These are phyloP conservation scores for Kryptolebias marmoratus DNA, from an alignment of 2,113 vertebrate genomes.

Conservation along the genomic window DNA sequence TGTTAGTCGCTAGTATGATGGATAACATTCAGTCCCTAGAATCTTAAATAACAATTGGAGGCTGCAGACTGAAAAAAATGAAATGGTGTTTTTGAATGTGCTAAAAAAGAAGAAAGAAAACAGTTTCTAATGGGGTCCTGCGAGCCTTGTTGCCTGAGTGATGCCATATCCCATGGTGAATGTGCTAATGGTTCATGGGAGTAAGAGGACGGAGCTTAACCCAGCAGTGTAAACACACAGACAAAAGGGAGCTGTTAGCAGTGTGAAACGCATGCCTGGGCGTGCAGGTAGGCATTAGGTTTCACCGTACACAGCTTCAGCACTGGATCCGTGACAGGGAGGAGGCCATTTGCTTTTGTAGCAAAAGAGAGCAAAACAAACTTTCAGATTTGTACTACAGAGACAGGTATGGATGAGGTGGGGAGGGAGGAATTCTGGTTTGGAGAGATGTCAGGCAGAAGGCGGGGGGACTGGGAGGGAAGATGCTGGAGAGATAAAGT, in stretches of 20 bases:
- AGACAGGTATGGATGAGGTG: slow-evolving; percentile 62
- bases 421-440: slow-evolving; percentile 56
- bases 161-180: slow-evolving; percentile 76
- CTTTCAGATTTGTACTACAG: slow-evolving; percentile 51
- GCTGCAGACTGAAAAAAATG: slow-evolving; percentile 39
- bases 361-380: slow-evolving; percentile 72
- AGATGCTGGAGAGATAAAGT: slow-evolving; percentile 53
- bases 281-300: slow-evolving; percentile 76
- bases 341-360: slow-evolving; percentile 75
- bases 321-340: slow-evolving; percentile 64
- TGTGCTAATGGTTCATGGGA: slow-evolving; percentile 77
- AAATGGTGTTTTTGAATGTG: slow-evolving; percentile 67
- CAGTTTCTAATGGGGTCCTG: slow-evolving; percentile 80
- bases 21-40: slow-evolving; percentile 39
- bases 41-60: slow-evolving; percentile 50
- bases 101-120: slow-evolving; percentile 52
- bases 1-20: slow-evolving; percentile 30
- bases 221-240: slow-evolving; percentile 79
- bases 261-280: slow-evolving; percentile 75
- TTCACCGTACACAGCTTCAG: slow-evolving; percentile 65
- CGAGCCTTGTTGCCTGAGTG: slow-evolving; percentile 80
- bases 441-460: slow-evolving; percentile 21
- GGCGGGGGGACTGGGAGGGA: slow-evolving; percentile 35
- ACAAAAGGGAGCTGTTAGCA: slow-evolving; percentile 76
- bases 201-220: slow-evolving; percentile 64